Conservation (phyloP, 30 jellyfish, hydroid and myxozoan species). For the Haliclystus octoradiatus region DNA sequence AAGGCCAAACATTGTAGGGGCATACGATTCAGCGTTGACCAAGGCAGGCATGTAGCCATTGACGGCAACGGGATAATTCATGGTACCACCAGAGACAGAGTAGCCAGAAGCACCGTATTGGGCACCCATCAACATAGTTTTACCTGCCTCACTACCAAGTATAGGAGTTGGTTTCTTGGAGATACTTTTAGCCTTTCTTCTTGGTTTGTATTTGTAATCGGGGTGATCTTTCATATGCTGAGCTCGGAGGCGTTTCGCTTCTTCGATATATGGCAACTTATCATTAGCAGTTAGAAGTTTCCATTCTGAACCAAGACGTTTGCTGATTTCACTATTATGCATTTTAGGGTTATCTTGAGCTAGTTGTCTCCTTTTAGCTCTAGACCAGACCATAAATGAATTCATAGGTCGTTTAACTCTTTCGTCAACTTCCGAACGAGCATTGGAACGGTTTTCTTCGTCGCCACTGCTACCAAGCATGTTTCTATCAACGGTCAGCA, state of each 20-base stretch:
- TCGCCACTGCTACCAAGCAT: not conserved
- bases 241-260: slow-evolving; percentile 92
- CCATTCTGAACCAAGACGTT: slow-evolving; percentile 93
- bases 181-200: slow-evolving; percentile 51
- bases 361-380: slow-evolving; percentile 61
- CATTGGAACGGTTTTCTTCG: slow-evolving; percentile 1
- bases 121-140: slow-evolving; percentile 58
- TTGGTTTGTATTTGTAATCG: slow-evolving; percentile 85
- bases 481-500: not conserved
- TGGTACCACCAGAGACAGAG: slow-evolving; percentile 41
- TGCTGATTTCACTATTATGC: slow-evolving; percentile 94
- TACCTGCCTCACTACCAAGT: slow-evolving; percentile 73
- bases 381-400: slow-evolving; percentile 99
- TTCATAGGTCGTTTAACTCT: slow-evolving; percentile 94
- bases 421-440: not conserved
- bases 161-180: slow-evolving; percentile 42
- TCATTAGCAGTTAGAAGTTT: slow-evolving; percentile 71
- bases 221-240: slow-evolving; percentile 92
- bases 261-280: slow-evolving; percentile 74
- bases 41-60: slow-evolving; percentile 64
- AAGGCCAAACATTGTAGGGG: slow-evolving; percentile 29
- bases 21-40: slow-evolving; percentile 65
- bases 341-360: slow-evolving; percentile 87
- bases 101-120: slow-evolving; percentile 50
- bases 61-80: slow-evolving; percentile 63